Evolutionary conservation across 2,888 invertebrate genomes (phyloP), one percentile per base, ranked within the genome.

Genomic region (Dynastes hyllus): DNA sequence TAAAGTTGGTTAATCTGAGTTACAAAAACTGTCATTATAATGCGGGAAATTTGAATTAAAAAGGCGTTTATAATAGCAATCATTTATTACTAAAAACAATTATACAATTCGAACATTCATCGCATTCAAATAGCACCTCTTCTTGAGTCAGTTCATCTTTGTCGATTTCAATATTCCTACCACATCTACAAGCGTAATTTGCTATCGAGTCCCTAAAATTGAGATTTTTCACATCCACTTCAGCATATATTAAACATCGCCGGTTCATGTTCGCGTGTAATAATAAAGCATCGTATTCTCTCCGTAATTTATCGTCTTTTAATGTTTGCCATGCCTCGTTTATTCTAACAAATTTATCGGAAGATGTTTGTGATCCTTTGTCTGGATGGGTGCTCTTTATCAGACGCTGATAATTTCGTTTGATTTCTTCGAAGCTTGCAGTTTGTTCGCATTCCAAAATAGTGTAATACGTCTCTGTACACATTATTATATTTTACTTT

Each of bases 81-180:
- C 22, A 58, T 61, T 75, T 75, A 75, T 63, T 75, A 61, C 29
- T 75, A 40, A 75, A 45, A 9, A 75, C 89, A 84, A 91, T 88
- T 85, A 95, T 92, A 84, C 92, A 91, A 87, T 95, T 92, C 71
- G 95, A 94, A 89, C 95, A 95, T 88, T 95, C 94, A 86, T 92
- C 92, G 89, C 95, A 95, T 83, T 91, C 92, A 83, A 94, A 90
- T 83, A 92, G 86, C 85, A 91, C 89, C 86, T 85, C 85, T 76
- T 88, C 85, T 37, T 83, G 73, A 73, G 90, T 51, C 4, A 77
- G 80, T 79, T 90, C 87, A 32, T 86, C 84, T 82, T 85, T 86
- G 66, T 90, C 84, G 45, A 93, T 88, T 50, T 88, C 83, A 87
- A 93, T 93, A 71, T 88, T 86, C 53, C 93, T 93, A 83, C 95